These are phyloP conservation scores for Catharus ustulatus DNA, from an alignment of 2,797 vertebrate genomes.

Conservation along the genomic window DNA sequence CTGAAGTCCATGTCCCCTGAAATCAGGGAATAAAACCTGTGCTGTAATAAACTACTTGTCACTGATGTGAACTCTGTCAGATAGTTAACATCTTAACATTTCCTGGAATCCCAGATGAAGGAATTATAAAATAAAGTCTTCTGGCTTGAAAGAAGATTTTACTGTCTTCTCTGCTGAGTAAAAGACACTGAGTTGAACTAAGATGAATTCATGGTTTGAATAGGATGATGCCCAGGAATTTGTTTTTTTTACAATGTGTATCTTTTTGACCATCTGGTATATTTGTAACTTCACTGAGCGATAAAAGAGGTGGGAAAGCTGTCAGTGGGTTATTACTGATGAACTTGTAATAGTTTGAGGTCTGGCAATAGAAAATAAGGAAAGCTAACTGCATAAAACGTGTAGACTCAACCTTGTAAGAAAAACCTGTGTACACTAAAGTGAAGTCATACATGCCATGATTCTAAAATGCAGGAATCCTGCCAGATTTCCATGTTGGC, in stretches of 20 bases:
- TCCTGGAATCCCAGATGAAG: slow-evolving; percentile 10
- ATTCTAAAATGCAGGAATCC: neutral
- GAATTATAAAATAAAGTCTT: slow-evolving; percentile 1
- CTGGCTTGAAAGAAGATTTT: neutral
- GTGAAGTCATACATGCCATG: neutral
- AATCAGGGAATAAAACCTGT: slow-evolving; percentile 46
- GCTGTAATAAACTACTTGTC: slow-evolving; percentile 37
- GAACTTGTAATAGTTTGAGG: neutral
- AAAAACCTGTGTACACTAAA: neutral
- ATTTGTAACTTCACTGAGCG: neutral
- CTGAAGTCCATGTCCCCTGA: slow-evolving; percentile 47
- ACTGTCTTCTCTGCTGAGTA: neutral
- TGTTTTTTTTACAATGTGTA: neutral
- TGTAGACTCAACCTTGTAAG: neutral
- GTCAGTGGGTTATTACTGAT: neutral
- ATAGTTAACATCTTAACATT: slow-evolving; percentile 47
- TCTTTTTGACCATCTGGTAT: neutral
- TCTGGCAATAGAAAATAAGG: neutral
- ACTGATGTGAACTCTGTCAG: slow-evolving; percentile 46
- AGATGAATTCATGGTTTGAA: neutral
- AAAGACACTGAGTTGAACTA: neutral
- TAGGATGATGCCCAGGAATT: neutral
- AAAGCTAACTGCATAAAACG: neutral
- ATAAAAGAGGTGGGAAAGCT: neutral
- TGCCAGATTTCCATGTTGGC: neutral